Conservation (phyloP, 2,888 invertebrate genomes). For the Patella ulyssiponensis region DNA sequence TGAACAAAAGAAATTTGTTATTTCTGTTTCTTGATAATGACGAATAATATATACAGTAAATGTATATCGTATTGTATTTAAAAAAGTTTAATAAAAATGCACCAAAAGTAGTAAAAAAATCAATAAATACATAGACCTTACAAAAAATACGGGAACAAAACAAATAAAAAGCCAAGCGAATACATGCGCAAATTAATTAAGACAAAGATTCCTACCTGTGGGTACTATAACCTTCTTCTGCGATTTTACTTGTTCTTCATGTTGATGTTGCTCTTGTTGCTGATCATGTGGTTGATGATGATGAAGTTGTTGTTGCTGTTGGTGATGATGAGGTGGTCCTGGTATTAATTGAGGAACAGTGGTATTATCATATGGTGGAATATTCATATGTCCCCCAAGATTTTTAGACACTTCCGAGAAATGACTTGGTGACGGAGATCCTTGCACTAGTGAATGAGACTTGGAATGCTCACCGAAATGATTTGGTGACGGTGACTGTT, state of each 20-base stretch:
- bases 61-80: no score
- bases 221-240: not conserved
- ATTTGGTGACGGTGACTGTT: not conserved
- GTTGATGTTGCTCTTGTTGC: not conserved
- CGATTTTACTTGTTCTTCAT: not conserved
- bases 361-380: not conserved
- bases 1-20: no score
- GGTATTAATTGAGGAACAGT: not conserved
- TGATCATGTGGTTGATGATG: not conserved
- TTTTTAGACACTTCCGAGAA: not conserved
- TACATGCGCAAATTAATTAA: no score
- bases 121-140: no score
- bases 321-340: not conserved
- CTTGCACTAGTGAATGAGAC: not conserved
- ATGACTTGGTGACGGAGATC: not conserved
- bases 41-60: no score
- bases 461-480: constrained; percentile 1
- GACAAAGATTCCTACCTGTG: not conserved
- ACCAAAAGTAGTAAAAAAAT: no score
- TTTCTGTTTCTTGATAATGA: no score
- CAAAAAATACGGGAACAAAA: no score
- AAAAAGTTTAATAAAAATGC: no score
- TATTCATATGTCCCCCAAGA: not conserved
- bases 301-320: not conserved
- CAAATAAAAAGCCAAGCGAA: no score